These are phyloP conservation scores for Polyommatus icarus DNA, from an alignment of 2,888 invertebrate species.

Conservation along the genomic window DNA sequence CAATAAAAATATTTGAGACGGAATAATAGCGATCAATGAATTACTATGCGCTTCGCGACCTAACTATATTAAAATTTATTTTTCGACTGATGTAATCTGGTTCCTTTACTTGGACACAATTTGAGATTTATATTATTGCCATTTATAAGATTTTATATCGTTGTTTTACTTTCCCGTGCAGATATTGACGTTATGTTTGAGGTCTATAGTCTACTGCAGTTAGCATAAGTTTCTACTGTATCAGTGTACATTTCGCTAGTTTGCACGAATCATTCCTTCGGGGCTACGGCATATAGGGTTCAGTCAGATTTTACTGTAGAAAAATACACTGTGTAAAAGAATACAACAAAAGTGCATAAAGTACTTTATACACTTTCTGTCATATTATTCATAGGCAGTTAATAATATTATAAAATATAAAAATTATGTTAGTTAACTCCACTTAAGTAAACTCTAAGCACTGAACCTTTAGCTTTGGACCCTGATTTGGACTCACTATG, in stretches of 20 bases:
- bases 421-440: too few species aligned
- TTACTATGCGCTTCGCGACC: not conserved
- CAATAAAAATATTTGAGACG: not conserved
- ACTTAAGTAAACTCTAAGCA: not conserved
- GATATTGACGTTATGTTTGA: constrained; percentile 32
- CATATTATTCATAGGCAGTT: too few species aligned
- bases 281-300: constrained; percentile 47
- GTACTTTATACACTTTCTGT: too few species aligned
- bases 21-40: not conserved
- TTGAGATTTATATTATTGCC: constrained; percentile 37
- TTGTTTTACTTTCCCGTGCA: constrained; percentile 35
- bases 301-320: not conserved
- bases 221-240: constrained; percentile 31
- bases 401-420: too few species aligned
- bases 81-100: constrained; percentile 47
- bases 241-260: constrained; percentile 75
- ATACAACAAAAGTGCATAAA: too few species aligned
- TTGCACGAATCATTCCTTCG: constrained; percentile 84
- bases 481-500: constrained; percentile 68
- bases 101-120: constrained; percentile 42
- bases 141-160: constrained; percentile 37
- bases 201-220: constrained; percentile 31
- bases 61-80: constrained; percentile 40
- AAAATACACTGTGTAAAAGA: too few species aligned
- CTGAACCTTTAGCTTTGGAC: constrained; percentile 48